These are phyloP conservation scores for Urocitellus parryii DNA, from an alignment of 2,113 vertebrate species.

Conservation along the genomic window DNA sequence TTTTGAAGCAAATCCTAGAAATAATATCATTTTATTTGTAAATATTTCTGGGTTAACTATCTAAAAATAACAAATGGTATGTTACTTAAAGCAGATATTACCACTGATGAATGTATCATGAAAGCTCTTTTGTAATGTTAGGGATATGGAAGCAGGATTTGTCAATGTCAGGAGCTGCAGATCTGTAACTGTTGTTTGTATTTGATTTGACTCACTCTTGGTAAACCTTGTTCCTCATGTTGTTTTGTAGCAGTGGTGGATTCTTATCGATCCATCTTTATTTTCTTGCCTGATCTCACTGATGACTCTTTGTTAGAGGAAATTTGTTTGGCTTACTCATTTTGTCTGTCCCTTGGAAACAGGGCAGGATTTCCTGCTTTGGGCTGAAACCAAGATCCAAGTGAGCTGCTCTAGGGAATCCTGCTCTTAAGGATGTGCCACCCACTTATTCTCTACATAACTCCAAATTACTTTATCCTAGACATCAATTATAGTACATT, in stretches of 20 bases:
- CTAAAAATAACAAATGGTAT: background rate
- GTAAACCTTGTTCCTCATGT: background rate
- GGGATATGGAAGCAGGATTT: conserved; percentile 1
- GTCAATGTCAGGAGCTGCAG: background rate
- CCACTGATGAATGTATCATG: background rate
- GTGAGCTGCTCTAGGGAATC: conserved; percentile 17
- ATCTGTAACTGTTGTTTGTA: background rate
- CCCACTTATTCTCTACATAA: background rate
- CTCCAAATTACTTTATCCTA: conserved; percentile 28
- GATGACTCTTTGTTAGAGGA: background rate
- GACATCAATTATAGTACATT: background rate
- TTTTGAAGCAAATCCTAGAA: conserved; percentile 45
- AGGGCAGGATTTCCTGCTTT: background rate
- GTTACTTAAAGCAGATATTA: conserved; percentile 6
- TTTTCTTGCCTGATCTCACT: background rate
- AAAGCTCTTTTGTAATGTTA: background rate
- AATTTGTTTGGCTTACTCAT: conserved; percentile 2
- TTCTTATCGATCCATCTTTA: conserved; percentile 45
- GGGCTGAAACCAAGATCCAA: background rate
- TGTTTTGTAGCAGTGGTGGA: background rate
- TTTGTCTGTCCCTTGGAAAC: background rate
- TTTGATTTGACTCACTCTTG: background rate
- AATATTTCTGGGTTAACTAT: background rate
- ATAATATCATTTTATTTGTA: background rate
- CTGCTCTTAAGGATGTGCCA: background rate